A percentile compares a stretch with the other conserved stretches of the same genome.
phyloP scores from a whole-genome alignment of 2,888 invertebrate genomes.

The Stramonita haemastoma region DNA sequence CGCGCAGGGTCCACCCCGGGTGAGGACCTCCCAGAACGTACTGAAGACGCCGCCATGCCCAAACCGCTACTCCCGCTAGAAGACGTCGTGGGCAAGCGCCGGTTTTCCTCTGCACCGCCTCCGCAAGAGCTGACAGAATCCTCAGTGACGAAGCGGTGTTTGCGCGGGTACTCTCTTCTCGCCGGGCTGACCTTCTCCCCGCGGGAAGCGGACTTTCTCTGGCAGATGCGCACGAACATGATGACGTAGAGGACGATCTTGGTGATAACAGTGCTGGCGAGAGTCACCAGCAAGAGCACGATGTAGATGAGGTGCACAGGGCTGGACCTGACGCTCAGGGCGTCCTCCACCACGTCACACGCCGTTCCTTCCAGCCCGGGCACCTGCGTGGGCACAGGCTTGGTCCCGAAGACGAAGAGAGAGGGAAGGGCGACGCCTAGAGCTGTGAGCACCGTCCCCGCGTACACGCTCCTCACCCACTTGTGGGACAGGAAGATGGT shows the following conservation, averaged over 20 bases:
- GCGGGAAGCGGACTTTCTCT: constrained; percentile 56
- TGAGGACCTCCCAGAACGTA: neutral
- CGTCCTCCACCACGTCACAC: constrained; percentile 61
- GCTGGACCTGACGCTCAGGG: constrained; percentile 50
- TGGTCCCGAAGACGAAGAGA: constrained; percentile 59
- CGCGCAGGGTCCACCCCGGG: constrained; percentile 44
- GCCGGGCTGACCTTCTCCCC: constrained; percentile 55
- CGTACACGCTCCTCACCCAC: constrained; percentile 60
- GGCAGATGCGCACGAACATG: constrained; percentile 60
- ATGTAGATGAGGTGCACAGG: constrained; percentile 61
- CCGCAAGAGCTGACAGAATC: constrained; percentile 48
- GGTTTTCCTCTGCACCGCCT: constrained; percentile 12
- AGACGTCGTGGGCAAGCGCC: constrained; percentile 13
- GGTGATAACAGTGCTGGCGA: constrained; percentile 54
- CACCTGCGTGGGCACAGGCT: constrained; percentile 21
- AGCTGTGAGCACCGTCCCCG: constrained; percentile 53
- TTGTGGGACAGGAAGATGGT: constrained; percentile 59
- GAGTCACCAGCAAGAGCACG: constrained; percentile 55
- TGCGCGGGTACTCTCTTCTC: constrained; percentile 48
- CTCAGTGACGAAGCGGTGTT: constrained; percentile 52
- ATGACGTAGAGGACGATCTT: constrained; percentile 60
- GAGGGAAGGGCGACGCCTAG: constrained; percentile 61
- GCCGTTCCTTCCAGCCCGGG: constrained; percentile 55
- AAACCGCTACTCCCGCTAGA: neutral
- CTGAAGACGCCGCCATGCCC: neutral